Percentiles rank a stretch among this genome's conserved stretches.
phyloP scores from a whole-genome alignment of 1,140 invertebrate genomes.

The Hyposmocoma kahamanoa region DNA sequence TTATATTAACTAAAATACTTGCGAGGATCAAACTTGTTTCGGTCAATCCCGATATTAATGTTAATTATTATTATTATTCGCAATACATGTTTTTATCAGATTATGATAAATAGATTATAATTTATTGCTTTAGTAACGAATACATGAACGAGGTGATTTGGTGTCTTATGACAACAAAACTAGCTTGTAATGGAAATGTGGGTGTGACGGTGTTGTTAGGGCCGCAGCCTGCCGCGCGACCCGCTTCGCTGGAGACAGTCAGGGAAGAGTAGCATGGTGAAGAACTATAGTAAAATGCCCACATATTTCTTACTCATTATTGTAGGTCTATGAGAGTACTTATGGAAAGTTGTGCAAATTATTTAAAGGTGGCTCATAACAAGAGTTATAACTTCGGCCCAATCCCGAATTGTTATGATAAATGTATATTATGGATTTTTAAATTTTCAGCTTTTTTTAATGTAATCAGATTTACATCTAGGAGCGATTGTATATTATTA shows the following conservation, averaged over 20 bases:
- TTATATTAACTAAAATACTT: slow-evolving; percentile 18
- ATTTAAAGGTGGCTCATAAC: slow-evolving; percentile 26
- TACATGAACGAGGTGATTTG: slow-evolving; percentile 19
- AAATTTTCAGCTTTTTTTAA: slow-evolving; percentile 62
- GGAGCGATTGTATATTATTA: slow-evolving; percentile 55
- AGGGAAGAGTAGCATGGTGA: neutral
- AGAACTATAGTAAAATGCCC: neutral
- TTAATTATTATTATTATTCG: slow-evolving; percentile 42
- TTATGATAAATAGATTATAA: slow-evolving; percentile 41
- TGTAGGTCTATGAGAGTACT: slow-evolving; percentile 42
- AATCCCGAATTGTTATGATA: slow-evolving; percentile 43
- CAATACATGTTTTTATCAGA: slow-evolving; percentile 48
- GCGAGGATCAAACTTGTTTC: slow-evolving; percentile 26
- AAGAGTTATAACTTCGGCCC: slow-evolving; percentile 25
- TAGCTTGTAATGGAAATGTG: slow-evolving; percentile 2
- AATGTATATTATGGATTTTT: slow-evolving; percentile 59
- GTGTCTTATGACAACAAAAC: slow-evolving; percentile 16
- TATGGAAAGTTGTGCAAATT: slow-evolving; percentile 31
- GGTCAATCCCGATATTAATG: slow-evolving; percentile 30
- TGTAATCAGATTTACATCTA: slow-evolving; percentile 60
- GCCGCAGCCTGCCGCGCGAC: neutral
- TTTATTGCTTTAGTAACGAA: slow-evolving; percentile 39
- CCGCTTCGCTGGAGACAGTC: no score
- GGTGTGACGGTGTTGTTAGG: neutral
- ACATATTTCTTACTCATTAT: neutral